Percentiles rank a stretch among this genome's conserved stretches.
Conservation (phyloP, 2,888 invertebrate genomes). For the Euzophera pinguis region DNA sequence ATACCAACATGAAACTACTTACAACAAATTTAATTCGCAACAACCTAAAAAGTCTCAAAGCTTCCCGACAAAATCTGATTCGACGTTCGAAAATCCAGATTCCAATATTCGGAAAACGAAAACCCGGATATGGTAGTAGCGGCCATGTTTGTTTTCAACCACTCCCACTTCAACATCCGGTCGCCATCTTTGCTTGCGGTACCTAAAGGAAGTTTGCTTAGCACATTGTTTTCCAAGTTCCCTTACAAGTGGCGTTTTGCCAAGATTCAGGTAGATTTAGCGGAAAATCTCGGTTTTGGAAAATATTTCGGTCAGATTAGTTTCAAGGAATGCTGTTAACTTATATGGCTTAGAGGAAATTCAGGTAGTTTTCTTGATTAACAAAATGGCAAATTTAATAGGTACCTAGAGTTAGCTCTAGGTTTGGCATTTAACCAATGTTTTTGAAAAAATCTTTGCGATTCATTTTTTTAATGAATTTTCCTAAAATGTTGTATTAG, state of each 20-base stretch:
- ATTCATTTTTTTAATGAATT: no score
- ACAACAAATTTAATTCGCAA: neutral
- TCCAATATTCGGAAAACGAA: constrained; percentile 14
- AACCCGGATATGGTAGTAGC: constrained; percentile 18
- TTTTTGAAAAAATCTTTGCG: no score
- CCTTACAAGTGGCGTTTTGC: constrained; percentile 21
- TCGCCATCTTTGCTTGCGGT: constrained; percentile 19
- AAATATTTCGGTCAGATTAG: neutral
- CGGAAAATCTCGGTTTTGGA: neutral
- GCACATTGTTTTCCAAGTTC: constrained; percentile 23
- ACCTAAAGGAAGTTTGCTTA: constrained; percentile 19
- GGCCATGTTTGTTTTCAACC: constrained; percentile 17
- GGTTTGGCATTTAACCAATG: no score
- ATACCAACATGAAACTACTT: no score
- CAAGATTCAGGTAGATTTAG: constrained; percentile 15
- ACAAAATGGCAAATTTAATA: neutral
- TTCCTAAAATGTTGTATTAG: no score
- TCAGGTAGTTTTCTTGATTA: neutral
- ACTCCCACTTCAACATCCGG: constrained; percentile 17
- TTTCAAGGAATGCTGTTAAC: neutral
- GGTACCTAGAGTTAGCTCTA: no score
- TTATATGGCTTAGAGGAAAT: neutral
- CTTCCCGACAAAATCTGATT: neutral
- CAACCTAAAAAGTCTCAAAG: neutral
- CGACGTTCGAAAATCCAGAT: neutral